Evolutionary conservation across 1,140 invertebrate species (phyloP).

Genomic region (Musca vetustissima): DNA sequence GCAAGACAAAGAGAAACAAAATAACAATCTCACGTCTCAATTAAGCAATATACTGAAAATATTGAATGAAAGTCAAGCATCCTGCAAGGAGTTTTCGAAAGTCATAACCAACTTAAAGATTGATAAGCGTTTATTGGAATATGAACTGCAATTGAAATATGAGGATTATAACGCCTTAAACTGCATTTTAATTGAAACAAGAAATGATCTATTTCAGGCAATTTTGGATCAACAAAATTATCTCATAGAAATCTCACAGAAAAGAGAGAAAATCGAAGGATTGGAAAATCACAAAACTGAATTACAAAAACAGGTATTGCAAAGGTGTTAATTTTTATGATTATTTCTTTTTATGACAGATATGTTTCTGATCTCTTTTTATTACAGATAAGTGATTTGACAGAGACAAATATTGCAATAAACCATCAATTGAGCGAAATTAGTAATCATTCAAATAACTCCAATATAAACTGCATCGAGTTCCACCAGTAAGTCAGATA

Average conservation of each 20-base stretch:
- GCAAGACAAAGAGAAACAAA: conserved; percentile 42
- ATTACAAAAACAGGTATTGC: conserved; percentile 23
- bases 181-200: conserved; percentile 24
- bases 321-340: no score
- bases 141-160: conserved; percentile 27
- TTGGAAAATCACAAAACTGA: conserved; percentile 28
- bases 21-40: conserved; percentile 38
- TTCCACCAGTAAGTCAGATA: no score
- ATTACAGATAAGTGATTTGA: no score
- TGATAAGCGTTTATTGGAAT: conserved; percentile 32
- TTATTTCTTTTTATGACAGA: no score
- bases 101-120: conserved; percentile 32
- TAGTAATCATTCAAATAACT: no score
- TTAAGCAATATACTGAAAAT: conserved; percentile 34
- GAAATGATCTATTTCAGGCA: conserved; percentile 32
- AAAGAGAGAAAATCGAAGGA: conserved; percentile 26
- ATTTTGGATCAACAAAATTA: conserved; percentile 32
- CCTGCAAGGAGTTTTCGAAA: conserved; percentile 32
- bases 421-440: no score
- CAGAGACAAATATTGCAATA: no score
- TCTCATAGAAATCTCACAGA: conserved; percentile 27
- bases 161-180: conserved; percentile 28
- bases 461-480: no score
- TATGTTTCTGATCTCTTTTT: no score
- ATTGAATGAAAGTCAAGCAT: conserved; percentile 29